Evolutionary conservation across 1,140 invertebrate genomes (phyloP), one percentile per base, ranked within the genome.

Genomic region (Temnothorax curvispinosus): DNA sequence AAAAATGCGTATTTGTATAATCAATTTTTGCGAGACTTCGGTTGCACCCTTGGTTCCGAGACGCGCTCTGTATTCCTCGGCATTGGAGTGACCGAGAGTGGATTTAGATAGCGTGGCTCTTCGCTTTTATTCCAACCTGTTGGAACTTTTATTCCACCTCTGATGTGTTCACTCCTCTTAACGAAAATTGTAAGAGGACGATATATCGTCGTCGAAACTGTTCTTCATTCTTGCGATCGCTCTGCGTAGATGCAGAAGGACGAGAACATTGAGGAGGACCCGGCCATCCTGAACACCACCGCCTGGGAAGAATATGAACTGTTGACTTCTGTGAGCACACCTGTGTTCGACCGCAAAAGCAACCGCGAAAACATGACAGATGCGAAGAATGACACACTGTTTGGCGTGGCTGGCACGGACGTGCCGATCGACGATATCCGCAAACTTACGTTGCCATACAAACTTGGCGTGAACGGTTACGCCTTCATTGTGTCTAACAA

Each of bases 401-500:
- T 99, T 1, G 99, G 99, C 0, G 98, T 99, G 8, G 98, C 98
- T 18, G 99, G 98, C 1, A 99, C 98, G 0, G 99, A 99, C 94
- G 97, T 99, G n/a, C 98, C 98, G 13, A 97, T 99, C 13, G 96
- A 97, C 86, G 98, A 99, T 90, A 98, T 99, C 44, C 96, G 97
- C 75, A 98, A 98, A 94, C 95, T 99, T 47, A 98, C 98, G 0
- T 96, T 98, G 47, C 97, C 98, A 6, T 98, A 98, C 91, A 97
- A 97, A 97, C 96, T 99, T 60, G 99, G 99, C 32, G 98, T 99
- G 0, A 99, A 99, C 95, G 99, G 98, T 5, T 99, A 99, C 94
- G 98, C 98, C 0, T 99, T 99, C 95, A 97, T 99, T 85, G 98
- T 99, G 4, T 99, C 98, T 86, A 99, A 99, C 94, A 99, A 99